Evolutionary conservation across 2,888 invertebrate genomes (phyloP), one percentile per base, ranked within the genome.

Genomic region (Terebella lapidaria): DNA sequence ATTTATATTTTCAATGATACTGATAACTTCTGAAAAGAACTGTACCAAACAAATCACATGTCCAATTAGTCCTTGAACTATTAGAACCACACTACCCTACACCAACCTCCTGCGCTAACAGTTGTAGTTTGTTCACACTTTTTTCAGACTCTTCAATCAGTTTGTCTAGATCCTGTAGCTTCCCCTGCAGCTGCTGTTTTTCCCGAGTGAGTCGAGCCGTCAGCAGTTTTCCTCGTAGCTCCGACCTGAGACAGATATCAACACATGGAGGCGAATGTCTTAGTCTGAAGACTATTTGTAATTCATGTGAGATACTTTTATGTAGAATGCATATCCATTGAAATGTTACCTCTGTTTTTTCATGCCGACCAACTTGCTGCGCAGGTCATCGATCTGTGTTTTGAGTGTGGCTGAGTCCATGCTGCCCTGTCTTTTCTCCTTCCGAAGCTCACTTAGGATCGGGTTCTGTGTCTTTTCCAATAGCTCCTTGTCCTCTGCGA

Each of bases 401-500:
- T n/a, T 35, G 42, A 35, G 42, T 15, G n/a, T n/a, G 10, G 10
- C 42, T 15, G 42, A 10, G n/a, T n/a, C n/a, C 10, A 35, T 35
- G 10, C 10, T 15, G 10, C 42, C 42, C 42, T 35, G 10, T n/a
- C 42, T 35, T n/a, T 35, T 54, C 27, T 57, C 57, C 20, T 47
- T 45, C 3, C 59, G 28, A 3, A 62, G 29, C 46, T 57, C 53
- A 22, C 35, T 49, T 25, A 62, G 29, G 20, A 62, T 57, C 3
- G 62, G 60, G 46, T 62, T 62, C 54, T 60, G 52, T 15, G 62
- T 62, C 4, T 46, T n/a, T 27, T 57, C 57, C 0, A 62, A 57
- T 24, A 62, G 53, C 20, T 59, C 62, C 28, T 60, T 60, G 55
- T 62, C 62, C 49, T 58, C 55, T 10, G 49, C 57, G 5, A 62